Base-by-base conservation (phyloP, 35 echinoderm and acorn worm species). In the Amphiura filiformis region DNA sequence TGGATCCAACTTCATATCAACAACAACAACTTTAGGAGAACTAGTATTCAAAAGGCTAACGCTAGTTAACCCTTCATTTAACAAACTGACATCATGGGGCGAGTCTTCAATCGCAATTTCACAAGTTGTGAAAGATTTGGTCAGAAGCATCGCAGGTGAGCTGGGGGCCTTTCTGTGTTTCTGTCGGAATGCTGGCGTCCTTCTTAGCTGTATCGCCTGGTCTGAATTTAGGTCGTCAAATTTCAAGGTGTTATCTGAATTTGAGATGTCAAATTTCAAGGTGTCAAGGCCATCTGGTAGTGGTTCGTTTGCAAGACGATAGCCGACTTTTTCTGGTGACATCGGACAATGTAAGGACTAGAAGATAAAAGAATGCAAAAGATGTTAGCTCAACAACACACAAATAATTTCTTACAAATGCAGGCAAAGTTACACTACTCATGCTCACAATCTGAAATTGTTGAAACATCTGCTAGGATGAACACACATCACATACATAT, bases 1-100 rank as follows among this genome's bases (percentile, higher is more conserved):
- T 30, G 15, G 61, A 70, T 70, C 17, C 26, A 70, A 85, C 35
- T 85, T 56, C 34, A 85, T 23, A 85, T 85, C 89, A 36, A 91
- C 42, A 35, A 91, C 82, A 15, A 85, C 81, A 14, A 91, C 89
- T 41, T 85, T 91, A 20, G 89, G 89, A 20, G 89, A 91, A 75
- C 39, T 70, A 70, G 1, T 70, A 70, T 70, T 70, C 28, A 70
- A 15, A 26, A 70, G 61, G 28, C 61, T 70, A 30, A 70, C 61
- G 26, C 26, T 70, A 30, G 11, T 70, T 30, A 70, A 15, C 26
- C 11, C 61, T 70, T 70, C 61, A 70, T 70, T 70, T 70, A 70
- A 30, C 11, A 70, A 70, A 23, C 61, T 70, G 4, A 70, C 61
- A 70, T 70, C 26, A 70, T 23, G 2, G 26, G 61, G 28, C 26